phyloP scores from a whole-genome alignment of 2,888 invertebrate species.

The Diaphora mendica region DNA sequence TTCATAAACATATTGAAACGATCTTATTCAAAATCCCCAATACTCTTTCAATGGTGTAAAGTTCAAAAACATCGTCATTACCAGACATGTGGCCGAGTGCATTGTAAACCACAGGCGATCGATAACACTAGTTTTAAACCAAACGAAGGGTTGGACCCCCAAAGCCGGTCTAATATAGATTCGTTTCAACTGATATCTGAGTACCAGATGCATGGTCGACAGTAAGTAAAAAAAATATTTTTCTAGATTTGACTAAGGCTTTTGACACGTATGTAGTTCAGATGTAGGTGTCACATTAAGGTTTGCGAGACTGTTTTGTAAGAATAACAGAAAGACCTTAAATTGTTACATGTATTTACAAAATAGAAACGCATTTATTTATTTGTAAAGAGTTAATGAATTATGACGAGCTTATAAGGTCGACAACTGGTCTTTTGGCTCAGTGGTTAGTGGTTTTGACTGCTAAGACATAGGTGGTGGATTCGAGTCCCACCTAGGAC shows the following conservation, averaged over 20 bases:
- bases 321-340: background rate
- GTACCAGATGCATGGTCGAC: slow-evolving; percentile 31
- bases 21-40: background rate
- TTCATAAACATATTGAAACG: background rate
- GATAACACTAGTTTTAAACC: slow-evolving; percentile 75
- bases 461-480: too few species aligned
- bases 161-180: slow-evolving; percentile 44
- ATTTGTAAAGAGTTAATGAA: too few species aligned
- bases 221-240: background rate
- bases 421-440: too few species aligned
- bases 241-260: background rate
- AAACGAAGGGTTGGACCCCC: slow-evolving; percentile 76
- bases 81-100: slow-evolving; percentile 45
- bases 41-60: slow-evolving; percentile 16
- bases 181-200: slow-evolving; percentile 51
- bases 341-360: background rate
- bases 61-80: slow-evolving; percentile 30
- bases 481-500: too few species aligned
- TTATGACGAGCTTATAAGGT: too few species aligned
- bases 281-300: background rate
- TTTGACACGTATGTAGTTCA: background rate
- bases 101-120: slow-evolving; percentile 61
- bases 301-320: background rate
- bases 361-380: background rate
- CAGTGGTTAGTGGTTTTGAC: too few species aligned